Conservation (phyloP, 2,797 vertebrate genomes). For the Vultur gryphus region DNA sequence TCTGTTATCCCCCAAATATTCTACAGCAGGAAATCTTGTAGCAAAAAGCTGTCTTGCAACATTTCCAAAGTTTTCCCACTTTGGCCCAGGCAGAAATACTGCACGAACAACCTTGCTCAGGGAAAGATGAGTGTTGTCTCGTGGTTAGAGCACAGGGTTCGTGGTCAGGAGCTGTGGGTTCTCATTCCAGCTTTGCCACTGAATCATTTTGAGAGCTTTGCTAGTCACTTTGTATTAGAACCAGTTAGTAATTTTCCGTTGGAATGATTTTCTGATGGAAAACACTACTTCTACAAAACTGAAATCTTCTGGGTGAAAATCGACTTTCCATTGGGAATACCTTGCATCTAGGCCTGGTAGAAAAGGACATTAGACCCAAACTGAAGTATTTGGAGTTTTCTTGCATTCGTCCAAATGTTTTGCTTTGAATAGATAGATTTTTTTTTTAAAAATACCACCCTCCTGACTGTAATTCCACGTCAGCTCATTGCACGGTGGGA, state of each 20-base stretch:
- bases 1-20: background rate
- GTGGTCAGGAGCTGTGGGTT: constrained; percentile 50
- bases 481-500: background rate
- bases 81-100: background rate
- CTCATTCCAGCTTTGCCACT: constrained; percentile 51
- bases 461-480: background rate
- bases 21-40: background rate
- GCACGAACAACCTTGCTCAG: constrained; percentile 31
- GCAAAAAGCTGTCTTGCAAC: constrained; percentile 19
- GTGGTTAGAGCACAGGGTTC: constrained; percentile 53
- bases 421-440: background rate
- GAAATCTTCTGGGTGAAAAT: background rate
- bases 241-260: constrained; percentile 53
- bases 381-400: background rate
- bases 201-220: constrained; percentile 36
- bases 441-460: background rate
- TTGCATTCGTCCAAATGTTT: background rate
- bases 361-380: background rate
- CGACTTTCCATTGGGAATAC: background rate
- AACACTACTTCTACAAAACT: background rate
- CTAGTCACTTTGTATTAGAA: constrained; percentile 23
- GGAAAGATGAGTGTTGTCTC: constrained; percentile 63
- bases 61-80: constrained; percentile 14
- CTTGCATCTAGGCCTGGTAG: background rate
- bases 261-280: constrained; percentile 42